Conservation (phyloP, 2,888 invertebrate genomes). For the Plemyria rubiginata region DNA sequence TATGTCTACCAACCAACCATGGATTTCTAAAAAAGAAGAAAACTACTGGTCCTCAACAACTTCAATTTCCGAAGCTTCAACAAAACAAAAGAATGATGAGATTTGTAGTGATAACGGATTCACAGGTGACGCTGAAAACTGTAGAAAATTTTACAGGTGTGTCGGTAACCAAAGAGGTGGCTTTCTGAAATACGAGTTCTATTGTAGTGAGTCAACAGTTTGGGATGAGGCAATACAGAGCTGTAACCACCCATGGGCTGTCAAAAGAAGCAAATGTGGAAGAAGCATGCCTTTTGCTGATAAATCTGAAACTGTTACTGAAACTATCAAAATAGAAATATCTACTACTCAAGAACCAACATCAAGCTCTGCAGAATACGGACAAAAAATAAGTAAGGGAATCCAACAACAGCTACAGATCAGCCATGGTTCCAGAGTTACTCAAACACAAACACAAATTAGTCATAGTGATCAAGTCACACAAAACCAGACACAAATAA, state of each 20-base stretch:
- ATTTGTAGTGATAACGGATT: slow-evolving; percentile 89
- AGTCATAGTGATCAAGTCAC: slow-evolving; percentile 48
- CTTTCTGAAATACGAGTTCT: slow-evolving; percentile 89
- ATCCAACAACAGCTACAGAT: slow-evolving; percentile 58
- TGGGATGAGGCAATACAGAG: slow-evolving; percentile 90
- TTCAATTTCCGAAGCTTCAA: slow-evolving; percentile 27
- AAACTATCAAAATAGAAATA: slow-evolving; percentile 17
- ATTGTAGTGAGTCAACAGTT: slow-evolving; percentile 90
- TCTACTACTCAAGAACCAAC: slow-evolving; percentile 27
- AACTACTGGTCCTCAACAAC: slow-evolving; percentile 33
- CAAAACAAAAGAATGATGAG: slow-evolving; percentile 45
- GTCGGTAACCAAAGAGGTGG: slow-evolving; percentile 86
- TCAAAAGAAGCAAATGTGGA: slow-evolving; percentile 72
- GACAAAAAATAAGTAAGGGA: slow-evolving; percentile 36
- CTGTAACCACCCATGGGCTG: slow-evolving; percentile 89
- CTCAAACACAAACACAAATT: slow-evolving; percentile 60
- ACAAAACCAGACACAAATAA: slow-evolving; percentile 64
- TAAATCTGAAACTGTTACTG: slow-evolving; percentile 17
- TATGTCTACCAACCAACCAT: slow-evolving; percentile 13
- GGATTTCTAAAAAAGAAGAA: slow-evolving; percentile 16
- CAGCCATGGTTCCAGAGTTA: slow-evolving; percentile 54
- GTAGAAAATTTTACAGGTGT: slow-evolving; percentile 92
- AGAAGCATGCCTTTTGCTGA: slow-evolving; percentile 46
- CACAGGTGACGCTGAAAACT: slow-evolving; percentile 88
- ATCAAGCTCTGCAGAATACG: slow-evolving; percentile 18